phyloP scores from a whole-genome alignment of 1,140 invertebrate genomes.

The Drosophila teissieri region DNA sequence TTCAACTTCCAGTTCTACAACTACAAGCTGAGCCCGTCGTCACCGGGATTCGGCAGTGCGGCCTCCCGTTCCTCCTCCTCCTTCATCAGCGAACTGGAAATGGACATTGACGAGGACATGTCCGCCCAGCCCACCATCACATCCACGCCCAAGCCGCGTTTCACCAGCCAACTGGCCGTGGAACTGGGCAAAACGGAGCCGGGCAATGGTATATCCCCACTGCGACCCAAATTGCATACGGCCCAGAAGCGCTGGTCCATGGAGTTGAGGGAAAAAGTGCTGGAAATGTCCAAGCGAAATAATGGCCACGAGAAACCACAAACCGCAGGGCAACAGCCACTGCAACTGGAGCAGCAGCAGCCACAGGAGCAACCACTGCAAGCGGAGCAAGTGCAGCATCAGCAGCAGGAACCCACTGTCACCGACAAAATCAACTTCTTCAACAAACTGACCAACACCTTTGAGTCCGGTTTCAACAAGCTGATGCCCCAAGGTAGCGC shows the following conservation, averaged over 20 bases:
- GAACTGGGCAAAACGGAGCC: conserved; percentile 22
- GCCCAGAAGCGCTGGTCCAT: conserved; percentile 69
- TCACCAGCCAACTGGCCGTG: conserved; percentile 51
- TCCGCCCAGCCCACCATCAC: conserved; percentile 33
- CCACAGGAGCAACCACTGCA: conserved; percentile 3
- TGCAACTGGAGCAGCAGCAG: conserved; percentile 2
- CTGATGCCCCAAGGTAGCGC: conserved; percentile 3
- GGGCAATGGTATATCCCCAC: conserved; percentile 7
- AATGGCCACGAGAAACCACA: conserved; percentile 42
- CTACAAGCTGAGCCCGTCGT: conserved; percentile 60
- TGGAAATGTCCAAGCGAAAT: conserved; percentile 76
- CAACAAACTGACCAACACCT: conserved; percentile 77
- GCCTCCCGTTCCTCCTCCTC: conserved; percentile 32
- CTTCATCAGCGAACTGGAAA: conserved; percentile 71
- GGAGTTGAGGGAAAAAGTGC: conserved; percentile 71
- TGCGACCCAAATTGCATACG: conserved; percentile 67
- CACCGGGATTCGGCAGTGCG: conserved; percentile 10
- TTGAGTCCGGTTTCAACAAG: conserved; percentile 46
- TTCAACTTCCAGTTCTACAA: conserved; percentile 79
- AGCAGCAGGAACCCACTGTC: conserved; percentile 42
- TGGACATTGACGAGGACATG: conserved; percentile 73
- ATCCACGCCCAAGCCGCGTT: conserved; percentile 61
- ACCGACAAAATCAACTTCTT: conserved; percentile 79
- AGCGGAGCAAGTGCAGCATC: neutral
- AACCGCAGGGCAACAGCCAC: conserved; percentile 3